Evolutionary conservation across 2,888 invertebrate species (phyloP).

Genomic region (Podabrus alpinus): DNA sequence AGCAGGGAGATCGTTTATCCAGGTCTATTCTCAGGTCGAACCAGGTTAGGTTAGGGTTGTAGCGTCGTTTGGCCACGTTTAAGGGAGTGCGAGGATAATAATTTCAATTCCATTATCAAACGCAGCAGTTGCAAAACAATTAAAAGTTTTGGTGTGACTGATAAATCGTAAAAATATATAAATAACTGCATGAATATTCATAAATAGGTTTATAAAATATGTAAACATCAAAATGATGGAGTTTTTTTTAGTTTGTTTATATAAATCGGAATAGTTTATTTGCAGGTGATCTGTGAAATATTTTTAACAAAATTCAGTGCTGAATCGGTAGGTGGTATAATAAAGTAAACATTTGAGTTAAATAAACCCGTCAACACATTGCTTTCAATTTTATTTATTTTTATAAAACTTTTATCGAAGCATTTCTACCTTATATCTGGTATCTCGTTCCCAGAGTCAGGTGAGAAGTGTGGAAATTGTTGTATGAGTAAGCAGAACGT

Average conservation of each 20-base stretch:
- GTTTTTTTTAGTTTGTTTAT: background rate
- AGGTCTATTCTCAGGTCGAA: conserved; percentile 39
- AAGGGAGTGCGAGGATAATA: conserved; percentile 36
- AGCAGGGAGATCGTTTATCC: conserved; percentile 50
- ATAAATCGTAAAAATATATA: background rate
- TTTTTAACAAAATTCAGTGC: conserved; percentile 16
- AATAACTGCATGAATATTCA: background rate
- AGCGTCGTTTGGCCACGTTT: conserved; percentile 24
- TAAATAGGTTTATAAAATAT: background rate
- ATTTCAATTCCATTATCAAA: conserved; percentile 38
- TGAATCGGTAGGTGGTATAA: conserved; percentile 36
- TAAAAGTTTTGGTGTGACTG: background rate
- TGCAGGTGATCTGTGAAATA: conserved; percentile 21
- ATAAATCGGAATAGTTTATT: background rate
- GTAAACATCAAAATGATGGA: conserved; percentile 5
- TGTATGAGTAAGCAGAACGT: conserved; percentile 13
- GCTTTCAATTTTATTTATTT: conserved; percentile 32
- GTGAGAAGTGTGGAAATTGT: conserved; percentile 17
- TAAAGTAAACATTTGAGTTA: conserved; percentile 34
- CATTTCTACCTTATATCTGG: conserved; percentile 13
- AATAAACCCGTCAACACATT: conserved; percentile 35
- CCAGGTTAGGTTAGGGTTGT: conserved; percentile 34
- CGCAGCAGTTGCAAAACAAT: background rate
- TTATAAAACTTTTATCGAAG: conserved; percentile 18
- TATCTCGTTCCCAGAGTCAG: conserved; percentile 17